A percentile compares a stretch with the other conserved stretches of the same genome.
These are phyloP conservation scores for Anoplius nigerrimus DNA, from an alignment of 2,888 invertebrate genomes.

Conservation along the genomic window DNA sequence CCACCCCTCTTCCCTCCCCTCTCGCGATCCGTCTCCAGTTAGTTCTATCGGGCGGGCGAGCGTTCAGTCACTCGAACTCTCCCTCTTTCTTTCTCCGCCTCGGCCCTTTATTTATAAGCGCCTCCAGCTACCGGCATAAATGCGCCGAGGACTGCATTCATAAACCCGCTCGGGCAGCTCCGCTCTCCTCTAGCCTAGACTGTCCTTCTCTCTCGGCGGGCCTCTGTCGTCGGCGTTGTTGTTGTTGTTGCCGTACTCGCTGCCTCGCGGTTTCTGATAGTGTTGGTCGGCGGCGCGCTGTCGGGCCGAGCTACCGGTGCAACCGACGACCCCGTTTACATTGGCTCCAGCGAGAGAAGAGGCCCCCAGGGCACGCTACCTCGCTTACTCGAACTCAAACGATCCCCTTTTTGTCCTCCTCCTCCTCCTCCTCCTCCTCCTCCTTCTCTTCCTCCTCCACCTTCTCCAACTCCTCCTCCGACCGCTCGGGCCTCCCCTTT, in stretches of 20 bases:
- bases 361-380: conserved; percentile 63
- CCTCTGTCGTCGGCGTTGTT: conserved; percentile 18
- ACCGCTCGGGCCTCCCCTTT: not conserved
- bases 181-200: conserved; percentile 50
- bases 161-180: conserved; percentile 56
- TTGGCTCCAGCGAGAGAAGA: conserved; percentile 48
- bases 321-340: conserved; percentile 65
- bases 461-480: conserved; percentile 30
- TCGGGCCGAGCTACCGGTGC: conserved; percentile 42
- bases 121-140: conserved; percentile 67
- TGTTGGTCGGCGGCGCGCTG: conserved; percentile 50
- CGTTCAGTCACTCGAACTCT: conserved; percentile 1
- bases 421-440: conserved; percentile 20
- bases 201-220: conserved; percentile 3
- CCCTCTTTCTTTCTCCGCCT: conserved; percentile 22
- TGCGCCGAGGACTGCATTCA: conserved; percentile 69
- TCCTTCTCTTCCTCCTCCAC: conserved; percentile 27
- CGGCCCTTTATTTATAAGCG: conserved; percentile 70
- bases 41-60: too few species aligned
- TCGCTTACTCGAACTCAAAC: conserved; percentile 60
- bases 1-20: not conserved
- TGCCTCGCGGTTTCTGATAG: conserved; percentile 44
- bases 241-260: conserved; percentile 35
- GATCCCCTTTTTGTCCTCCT: conserved; percentile 44
- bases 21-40: conserved; percentile 30